Percentiles rank a stretch among this genome's conserved stretches.
phyloP scores from a whole-genome alignment of 1,140 invertebrate species.

The Psilanteris sp. region DNA sequence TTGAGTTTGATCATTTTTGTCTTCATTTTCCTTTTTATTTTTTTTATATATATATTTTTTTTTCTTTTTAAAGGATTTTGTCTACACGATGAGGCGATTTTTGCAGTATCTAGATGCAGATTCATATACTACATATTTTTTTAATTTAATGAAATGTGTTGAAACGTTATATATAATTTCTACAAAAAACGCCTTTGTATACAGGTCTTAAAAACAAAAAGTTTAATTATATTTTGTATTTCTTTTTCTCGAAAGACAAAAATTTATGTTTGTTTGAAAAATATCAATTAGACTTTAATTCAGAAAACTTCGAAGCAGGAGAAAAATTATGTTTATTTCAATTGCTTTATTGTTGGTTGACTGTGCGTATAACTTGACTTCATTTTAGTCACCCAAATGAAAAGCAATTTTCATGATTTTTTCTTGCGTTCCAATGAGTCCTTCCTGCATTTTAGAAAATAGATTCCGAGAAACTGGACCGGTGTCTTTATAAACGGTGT shows the following conservation, averaged over 20 bases:
- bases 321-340: constrained; percentile 27
- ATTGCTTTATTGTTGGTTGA: constrained; percentile 4
- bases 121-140: too few relatives aligned
- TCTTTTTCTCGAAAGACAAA: neutral
- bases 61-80: constrained; percentile 48
- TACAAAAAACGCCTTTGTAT: constrained; percentile 54
- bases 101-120: too few relatives aligned
- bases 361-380: neutral
- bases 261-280: constrained; percentile 6
- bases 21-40: constrained; percentile 49
- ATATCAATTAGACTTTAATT: constrained; percentile 33
- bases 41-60: too few relatives aligned
- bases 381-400: neutral
- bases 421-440: constrained; percentile 53
- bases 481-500: constrained; percentile 47
- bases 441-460: constrained; percentile 57
- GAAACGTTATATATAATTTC: constrained; percentile 1
- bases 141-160: too few relatives aligned
- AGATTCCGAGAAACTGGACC: constrained; percentile 55
- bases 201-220: constrained; percentile 34
- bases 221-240: constrained; percentile 12
- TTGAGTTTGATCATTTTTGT: constrained; percentile 58
- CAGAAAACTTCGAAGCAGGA: constrained; percentile 37
- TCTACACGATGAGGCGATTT: too few relatives aligned
- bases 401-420: constrained; percentile 36